A percentile compares a stretch with the other conserved stretches of the same genome.
phyloP scores from a whole-genome alignment of 2,888 invertebrate species.

The Acrobasis repandana region DNA sequence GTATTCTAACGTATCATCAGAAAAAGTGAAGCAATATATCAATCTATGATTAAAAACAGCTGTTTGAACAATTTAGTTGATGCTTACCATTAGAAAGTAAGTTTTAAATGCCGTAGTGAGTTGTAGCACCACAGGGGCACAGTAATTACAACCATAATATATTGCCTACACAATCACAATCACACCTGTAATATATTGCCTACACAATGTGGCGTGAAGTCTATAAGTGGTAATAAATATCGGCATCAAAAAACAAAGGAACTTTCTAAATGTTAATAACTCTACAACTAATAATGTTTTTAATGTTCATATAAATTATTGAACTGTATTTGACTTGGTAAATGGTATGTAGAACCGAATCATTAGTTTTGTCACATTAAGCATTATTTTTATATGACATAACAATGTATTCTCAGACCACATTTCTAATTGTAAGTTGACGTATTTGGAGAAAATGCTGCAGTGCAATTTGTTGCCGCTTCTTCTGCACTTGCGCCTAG shows the following conservation, averaged over 20 bases:
- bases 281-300: neutral
- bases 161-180: neutral
- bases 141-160: neutral
- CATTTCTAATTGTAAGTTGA: too few species aligned
- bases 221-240: neutral
- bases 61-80: neutral
- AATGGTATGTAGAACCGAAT: neutral
- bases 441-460: too few species aligned
- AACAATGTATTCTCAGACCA: too few species aligned
- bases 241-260: neutral
- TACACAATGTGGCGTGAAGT: constrained; percentile 4
- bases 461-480: too few species aligned
- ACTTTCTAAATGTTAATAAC: constrained; percentile 9
- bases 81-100: neutral
- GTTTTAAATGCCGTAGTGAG: neutral
- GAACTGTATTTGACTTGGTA: neutral
- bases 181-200: constrained; percentile 3
- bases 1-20: too few species aligned
- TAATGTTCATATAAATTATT: neutral
- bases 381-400: too few species aligned
- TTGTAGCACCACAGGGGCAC: neutral
- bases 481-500: too few species aligned
- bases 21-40: too few species aligned
- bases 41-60: too few species aligned
- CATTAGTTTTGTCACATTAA: too few species aligned